phyloP scores from a whole-genome alignment of 1,140 invertebrate genomes.

The Hypothenemus hampei region DNA sequence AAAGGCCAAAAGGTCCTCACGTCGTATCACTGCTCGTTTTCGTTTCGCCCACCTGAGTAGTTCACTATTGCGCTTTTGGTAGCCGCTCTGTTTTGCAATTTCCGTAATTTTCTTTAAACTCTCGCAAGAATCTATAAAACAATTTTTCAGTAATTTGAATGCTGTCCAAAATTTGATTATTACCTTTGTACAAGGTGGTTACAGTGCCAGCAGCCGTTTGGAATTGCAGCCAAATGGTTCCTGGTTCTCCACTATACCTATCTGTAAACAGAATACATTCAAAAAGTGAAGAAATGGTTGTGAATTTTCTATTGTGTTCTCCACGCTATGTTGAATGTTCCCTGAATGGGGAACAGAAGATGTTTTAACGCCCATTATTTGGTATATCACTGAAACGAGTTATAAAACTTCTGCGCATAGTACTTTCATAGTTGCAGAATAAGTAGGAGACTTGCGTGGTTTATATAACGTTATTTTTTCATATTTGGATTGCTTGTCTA shows the following conservation, averaged over 20 bases:
- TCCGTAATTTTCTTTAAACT: conserved; percentile 64
- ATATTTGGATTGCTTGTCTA: too few relatives aligned
- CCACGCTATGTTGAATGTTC: too few relatives aligned
- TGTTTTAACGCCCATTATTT: too few relatives aligned
- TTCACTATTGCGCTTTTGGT: conserved; percentile 70
- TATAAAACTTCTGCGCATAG: too few relatives aligned
- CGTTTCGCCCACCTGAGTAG: conserved; percentile 73
- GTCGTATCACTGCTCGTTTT: conserved; percentile 62
- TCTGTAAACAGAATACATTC: conserved; percentile 35
- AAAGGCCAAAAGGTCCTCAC: conserved; percentile 76
- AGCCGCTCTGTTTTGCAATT: conserved; percentile 65
- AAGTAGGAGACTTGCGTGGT: too few relatives aligned
- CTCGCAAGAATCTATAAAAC: conserved; percentile 64
- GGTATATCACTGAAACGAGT: too few relatives aligned
- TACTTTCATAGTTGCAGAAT: too few relatives aligned
- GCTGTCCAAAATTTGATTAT: conserved; percentile 2
- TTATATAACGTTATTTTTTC: too few relatives aligned
- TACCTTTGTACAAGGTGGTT: conserved; percentile 76
- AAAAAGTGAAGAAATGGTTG: too few relatives aligned
- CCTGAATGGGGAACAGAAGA: too few relatives aligned
- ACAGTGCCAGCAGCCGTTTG: conserved; percentile 77
- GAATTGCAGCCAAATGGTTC: conserved; percentile 72
- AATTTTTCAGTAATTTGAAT: conserved; percentile 5
- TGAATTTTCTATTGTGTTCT: too few relatives aligned
- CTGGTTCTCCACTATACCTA: conserved; percentile 52